A percentile compares a stretch with the other conserved stretches of the same genome.
Conservation (phyloP, 2,113 vertebrate genomes). For the Paratilapia polleni region DNA sequence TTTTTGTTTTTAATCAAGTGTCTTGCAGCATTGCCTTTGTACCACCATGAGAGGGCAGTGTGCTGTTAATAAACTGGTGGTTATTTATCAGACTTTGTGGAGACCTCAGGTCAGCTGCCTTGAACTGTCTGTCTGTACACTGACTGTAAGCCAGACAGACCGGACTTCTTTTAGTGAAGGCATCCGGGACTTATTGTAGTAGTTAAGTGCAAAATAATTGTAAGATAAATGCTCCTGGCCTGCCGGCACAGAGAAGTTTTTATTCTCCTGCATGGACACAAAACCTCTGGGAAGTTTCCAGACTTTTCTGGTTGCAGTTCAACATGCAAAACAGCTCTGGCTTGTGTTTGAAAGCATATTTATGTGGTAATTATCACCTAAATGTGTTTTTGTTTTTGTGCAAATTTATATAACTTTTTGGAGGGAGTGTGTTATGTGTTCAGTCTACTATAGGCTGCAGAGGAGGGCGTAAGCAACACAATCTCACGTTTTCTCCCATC, state of each 20-base stretch:
- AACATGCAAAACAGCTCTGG: neutral
- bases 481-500: conserved; percentile 54
- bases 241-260: neutral
- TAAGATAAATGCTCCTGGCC: neutral
- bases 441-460: conserved; percentile 64
- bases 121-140: conserved; percentile 23
- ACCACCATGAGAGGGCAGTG: conserved; percentile 52
- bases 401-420: conserved; percentile 22
- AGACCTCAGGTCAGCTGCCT: neutral
- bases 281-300: neutral
- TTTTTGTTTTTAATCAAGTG: neutral
- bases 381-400: conserved; percentile 36
- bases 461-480: conserved; percentile 39
- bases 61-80: neutral
- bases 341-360: neutral
- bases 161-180: neutral
- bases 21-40: neutral
- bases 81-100: neutral
- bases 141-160: conserved; percentile 7
- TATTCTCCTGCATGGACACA: neutral
- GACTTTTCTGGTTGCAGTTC: neutral
- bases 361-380: neutral
- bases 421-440: conserved; percentile 52
- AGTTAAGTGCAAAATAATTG: neutral
- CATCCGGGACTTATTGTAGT: neutral